Base-by-base conservation (phyloP, 2,113 vertebrate genomes). In the Burhinus oedicnemus region DNA sequence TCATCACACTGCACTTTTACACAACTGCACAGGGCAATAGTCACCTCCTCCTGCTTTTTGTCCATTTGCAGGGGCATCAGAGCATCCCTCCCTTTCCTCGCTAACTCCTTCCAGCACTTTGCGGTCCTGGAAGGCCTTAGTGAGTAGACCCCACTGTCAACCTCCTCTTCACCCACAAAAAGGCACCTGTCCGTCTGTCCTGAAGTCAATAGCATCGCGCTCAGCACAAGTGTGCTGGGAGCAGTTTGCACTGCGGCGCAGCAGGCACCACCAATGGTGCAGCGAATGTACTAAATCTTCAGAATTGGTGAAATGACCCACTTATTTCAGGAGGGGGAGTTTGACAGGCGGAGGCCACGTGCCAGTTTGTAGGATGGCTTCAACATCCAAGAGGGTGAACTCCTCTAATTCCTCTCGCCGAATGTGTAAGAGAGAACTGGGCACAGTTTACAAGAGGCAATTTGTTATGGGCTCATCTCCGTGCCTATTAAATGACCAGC, bases 1-100 rank as follows among this genome's bases (percentile, higher is more conserved):
- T 52, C n/a, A 13, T 3, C 23, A 45, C 25, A 16, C 13, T 25
- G 8, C 2, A 8, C 38, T 68, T 14, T 68, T 14, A 12, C 12
- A 49, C 57, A 72, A 4, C n/a, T 23, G 7, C n/a, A 38, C 6
- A 5, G n/a, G 30, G 13, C 1, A 2, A 38, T 0, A 52, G 49
- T 47, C 77, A 62, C 45, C 40, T 68, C 23, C 60, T 77, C 21
- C 45, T 57, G 64, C 21, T 27, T 91, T 72, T 21, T 29, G 29
- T 4, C 45, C 30, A 5, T 51, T 42, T 65, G 19, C 26, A 52
- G n/a, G 45, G 16, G 12, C 26, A 72, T 12, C 34, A 38, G 18
- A 57, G 27, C 40, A 77, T 40, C 68, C 40, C 18, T 64, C n/a
- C 5, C 19, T 82, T 26, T 27, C 65, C n/a, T 62, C 0, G 0